Percentiles rank a stretch among this genome's conserved stretches.
Evolutionary conservation across 2,113 vertebrate genomes (phyloP).

Genomic region (Gadus macrocephalus): DNA sequence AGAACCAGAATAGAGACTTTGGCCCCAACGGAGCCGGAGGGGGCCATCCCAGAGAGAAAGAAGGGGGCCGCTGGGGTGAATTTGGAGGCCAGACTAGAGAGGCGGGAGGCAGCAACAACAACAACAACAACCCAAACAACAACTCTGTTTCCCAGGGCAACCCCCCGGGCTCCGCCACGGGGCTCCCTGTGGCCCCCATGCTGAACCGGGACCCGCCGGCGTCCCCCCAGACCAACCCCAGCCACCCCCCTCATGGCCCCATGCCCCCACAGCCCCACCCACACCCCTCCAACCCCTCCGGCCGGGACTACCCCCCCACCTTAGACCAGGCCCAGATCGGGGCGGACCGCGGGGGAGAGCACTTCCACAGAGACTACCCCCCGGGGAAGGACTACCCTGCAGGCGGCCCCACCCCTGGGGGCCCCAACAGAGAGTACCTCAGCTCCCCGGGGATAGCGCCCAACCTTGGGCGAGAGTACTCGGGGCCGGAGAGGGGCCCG

Average conservation of each 20-base stretch:
- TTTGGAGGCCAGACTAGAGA: slow-evolving; percentile 71
- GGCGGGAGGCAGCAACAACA: slow-evolving; percentile 43
- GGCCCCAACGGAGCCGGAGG: slow-evolving; percentile 60
- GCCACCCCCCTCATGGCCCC: slow-evolving; percentile 61
- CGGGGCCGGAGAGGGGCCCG: slow-evolving; percentile 58
- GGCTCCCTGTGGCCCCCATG: slow-evolving; percentile 58
- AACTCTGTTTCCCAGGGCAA: slow-evolving; percentile 57
- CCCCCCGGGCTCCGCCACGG: slow-evolving; percentile 51
- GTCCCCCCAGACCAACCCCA: slow-evolving; percentile 67
- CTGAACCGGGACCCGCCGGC: slow-evolving; percentile 65
- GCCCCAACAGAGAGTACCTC: slow-evolving; percentile 68
- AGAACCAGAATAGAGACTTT: slow-evolving; percentile 73
- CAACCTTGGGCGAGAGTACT: slow-evolving; percentile 69
- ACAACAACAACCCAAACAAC: slow-evolving; percentile 61
- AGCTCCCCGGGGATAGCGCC: slow-evolving; percentile 67
- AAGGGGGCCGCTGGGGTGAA: slow-evolving; percentile 74
- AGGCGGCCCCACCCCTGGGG: slow-evolving; percentile 51
- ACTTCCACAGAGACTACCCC: slow-evolving; percentile 74
- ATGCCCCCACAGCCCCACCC: slow-evolving; percentile 53
- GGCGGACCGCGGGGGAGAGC: slow-evolving; percentile 60
- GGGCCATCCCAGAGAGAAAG: slow-evolving; percentile 71
- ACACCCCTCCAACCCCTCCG: slow-evolving; percentile 60
- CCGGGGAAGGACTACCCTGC: slow-evolving; percentile 66
- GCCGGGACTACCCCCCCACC: slow-evolving; percentile 67
- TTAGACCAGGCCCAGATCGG: slow-evolving; percentile 66